Base-by-base conservation (phyloP, 2,888 invertebrate species). In the Dynastes maya region DNA sequence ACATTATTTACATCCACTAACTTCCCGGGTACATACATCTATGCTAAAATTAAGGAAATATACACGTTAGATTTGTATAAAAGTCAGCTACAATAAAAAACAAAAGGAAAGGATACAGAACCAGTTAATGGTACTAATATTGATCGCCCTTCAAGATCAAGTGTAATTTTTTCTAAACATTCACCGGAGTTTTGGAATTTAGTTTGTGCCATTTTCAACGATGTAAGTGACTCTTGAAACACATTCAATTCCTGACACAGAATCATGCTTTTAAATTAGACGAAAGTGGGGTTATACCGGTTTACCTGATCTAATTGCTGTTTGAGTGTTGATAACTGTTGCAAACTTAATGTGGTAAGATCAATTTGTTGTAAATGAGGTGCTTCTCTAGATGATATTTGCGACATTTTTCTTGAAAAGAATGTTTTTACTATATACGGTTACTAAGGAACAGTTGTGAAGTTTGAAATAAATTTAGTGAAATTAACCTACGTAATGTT, bases 21-120 rank as follows among this genome's bases (percentile, higher is more conserved):
- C 84, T 93, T 93, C 1, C 98, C 99, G 58, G 97, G 96, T 61
- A 99, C 98, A 90, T 98, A 99, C 95, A 99, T 97, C 91, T 93
- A 82, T 77, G 83, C 63, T 78, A 45, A 63, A 78, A 74, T 82
- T 84, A 82, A 85, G 81, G 79, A 83, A 83, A 53, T 55, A 16
- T 8, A 51, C 27, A 51, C 4, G 53, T 8, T 55, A 16, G 8
- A 27, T 16, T 80, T 67, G 74, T 76, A 61, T 51, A 29, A 75
- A 37, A 37, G 5, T 11, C 76, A 22, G 3, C 8, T 37, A 32
- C 13, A 40, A 3, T 16, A 80, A 51, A n/a, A 29, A 80, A 16
- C 72, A 55, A 22, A 45, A 77, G 13, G 77, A 85, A 89, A 89
- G 89, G 89, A 89, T 92, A 93, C 93, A 84, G 98, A 98, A 84